Percentiles rank a stretch among this genome's conserved stretches.
Evolutionary conservation across 92 coral and sea anemone species (phyloP).

Genomic region (Epizoanthus rinbou): DNA sequence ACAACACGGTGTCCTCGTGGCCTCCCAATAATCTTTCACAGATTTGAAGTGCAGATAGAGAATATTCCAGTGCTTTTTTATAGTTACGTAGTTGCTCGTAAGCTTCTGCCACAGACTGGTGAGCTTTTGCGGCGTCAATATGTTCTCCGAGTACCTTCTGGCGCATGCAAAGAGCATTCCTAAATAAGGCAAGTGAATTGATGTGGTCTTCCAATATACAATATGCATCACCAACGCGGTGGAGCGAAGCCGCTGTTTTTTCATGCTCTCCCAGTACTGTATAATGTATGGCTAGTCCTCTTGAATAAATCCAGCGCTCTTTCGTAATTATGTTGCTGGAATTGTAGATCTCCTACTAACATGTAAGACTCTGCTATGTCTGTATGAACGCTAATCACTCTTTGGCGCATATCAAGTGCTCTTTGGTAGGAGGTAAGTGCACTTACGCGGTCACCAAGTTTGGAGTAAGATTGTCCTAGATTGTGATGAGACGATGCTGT

Average conservation of each 20-base stretch:
- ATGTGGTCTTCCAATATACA: background rate
- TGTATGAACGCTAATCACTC: background rate
- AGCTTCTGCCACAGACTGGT: background rate
- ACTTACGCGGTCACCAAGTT: background rate
- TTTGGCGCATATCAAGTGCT: background rate
- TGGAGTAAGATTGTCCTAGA: background rate
- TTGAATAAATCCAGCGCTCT: background rate
- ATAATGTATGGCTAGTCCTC: background rate
- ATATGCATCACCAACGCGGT: background rate
- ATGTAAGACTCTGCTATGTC: background rate
- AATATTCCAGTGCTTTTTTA: background rate
- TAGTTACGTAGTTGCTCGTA: background rate
- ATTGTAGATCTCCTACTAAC: background rate
- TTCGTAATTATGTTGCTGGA: background rate
- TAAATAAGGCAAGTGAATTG: background rate
- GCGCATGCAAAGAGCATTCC: background rate
- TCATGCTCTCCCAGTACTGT: background rate
- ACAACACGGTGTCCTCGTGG: background rate
- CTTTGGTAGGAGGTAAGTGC: background rate
- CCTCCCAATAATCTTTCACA: background rate
- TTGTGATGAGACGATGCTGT: background rate
- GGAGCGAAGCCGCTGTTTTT: background rate
- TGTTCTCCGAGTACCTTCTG: background rate
- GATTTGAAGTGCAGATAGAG: background rate
- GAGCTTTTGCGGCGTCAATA: background rate